These are phyloP conservation scores for Lophius americanus DNA, from an alignment of 2,797 vertebrate species.

Conservation along the genomic window DNA sequence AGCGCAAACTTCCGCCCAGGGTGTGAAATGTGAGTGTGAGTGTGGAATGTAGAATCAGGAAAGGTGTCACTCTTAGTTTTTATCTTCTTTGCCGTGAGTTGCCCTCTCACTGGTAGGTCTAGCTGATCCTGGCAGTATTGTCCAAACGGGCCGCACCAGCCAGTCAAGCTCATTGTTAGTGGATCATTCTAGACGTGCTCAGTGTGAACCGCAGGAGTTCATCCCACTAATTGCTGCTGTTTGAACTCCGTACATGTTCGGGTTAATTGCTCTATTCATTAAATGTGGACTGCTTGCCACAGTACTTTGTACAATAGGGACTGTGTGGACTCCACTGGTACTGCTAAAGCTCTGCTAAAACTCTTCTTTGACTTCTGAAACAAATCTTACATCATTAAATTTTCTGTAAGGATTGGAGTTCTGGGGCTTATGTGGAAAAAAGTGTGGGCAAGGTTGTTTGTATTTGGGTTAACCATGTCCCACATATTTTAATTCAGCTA, in stretches of 20 bases:
- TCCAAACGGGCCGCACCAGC: slow-evolving; percentile 25
- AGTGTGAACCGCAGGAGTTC: slow-evolving; percentile 49
- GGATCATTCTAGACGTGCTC: slow-evolving; percentile 46
- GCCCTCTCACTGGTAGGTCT: not conserved
- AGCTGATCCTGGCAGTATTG: slow-evolving; percentile 16
- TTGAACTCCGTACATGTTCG: slow-evolving; percentile 54
- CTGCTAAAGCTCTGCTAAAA: slow-evolving; percentile 13
- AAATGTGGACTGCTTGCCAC: slow-evolving; percentile 38
- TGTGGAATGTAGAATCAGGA: not conserved
- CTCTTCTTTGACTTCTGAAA: slow-evolving; percentile 1
- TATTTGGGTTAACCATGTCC: slow-evolving; percentile 24
- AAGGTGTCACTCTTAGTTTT: not conserved
- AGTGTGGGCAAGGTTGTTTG: slow-evolving; percentile 26
- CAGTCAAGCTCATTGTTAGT: slow-evolving; percentile 56
- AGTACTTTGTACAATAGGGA: slow-evolving; percentile 25
- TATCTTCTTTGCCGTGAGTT: not conserved
- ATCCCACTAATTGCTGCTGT: slow-evolving; percentile 63
- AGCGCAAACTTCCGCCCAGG: no score
- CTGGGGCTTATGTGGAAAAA: slow-evolving; percentile 26
- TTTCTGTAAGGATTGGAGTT: slow-evolving; percentile 24
- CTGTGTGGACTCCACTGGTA: slow-evolving; percentile 13
- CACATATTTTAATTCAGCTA: slow-evolving; percentile 14
- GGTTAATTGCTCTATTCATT: slow-evolving; percentile 67
- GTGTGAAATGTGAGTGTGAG: not conserved
- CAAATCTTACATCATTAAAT: slow-evolving; percentile 37